phyloP scores from a whole-genome alignment of 35 echinoderm and acorn worm species.

The Hemicentrotus pulcherrimus region DNA sequence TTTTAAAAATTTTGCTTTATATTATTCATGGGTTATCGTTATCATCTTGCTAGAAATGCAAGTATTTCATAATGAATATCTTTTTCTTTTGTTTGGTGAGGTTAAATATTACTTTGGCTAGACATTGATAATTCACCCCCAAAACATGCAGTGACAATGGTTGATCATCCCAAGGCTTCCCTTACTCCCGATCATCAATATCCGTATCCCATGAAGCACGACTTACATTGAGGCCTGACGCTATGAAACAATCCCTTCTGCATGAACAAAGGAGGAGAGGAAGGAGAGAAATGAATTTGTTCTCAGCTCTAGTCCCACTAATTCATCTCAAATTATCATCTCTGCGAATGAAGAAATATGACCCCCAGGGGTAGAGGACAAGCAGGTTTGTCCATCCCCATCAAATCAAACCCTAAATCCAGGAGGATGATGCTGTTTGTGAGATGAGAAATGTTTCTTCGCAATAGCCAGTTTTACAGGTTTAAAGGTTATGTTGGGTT shows the following conservation, averaged over 20 bases:
- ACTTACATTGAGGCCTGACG: too few species aligned
- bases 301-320: not conserved
- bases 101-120: too few species aligned
- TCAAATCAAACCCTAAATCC: conserved; percentile 3
- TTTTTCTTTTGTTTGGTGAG: too few species aligned
- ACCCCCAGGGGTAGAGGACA: not conserved
- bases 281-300: not conserved
- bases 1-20: too few species aligned
- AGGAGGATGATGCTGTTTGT: not conserved
- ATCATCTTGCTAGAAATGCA: too few species aligned
- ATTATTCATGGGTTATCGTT: too few species aligned
- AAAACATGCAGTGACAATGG: too few species aligned
- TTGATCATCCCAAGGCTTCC: not conserved
- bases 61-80: too few species aligned
- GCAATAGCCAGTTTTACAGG: not conserved
- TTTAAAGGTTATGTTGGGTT: too few species aligned
- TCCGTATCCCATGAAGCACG: too few species aligned
- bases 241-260: not conserved
- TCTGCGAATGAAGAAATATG: not conserved
- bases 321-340: conserved; percentile 12
- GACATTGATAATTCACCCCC: too few species aligned
- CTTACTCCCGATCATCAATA: not conserved
- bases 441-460: not conserved
- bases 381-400: not conserved
- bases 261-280: not conserved